These are phyloP conservation scores for Cottoperca gobio DNA, from an alignment of 2,797 vertebrate species.

Conservation along the genomic window DNA sequence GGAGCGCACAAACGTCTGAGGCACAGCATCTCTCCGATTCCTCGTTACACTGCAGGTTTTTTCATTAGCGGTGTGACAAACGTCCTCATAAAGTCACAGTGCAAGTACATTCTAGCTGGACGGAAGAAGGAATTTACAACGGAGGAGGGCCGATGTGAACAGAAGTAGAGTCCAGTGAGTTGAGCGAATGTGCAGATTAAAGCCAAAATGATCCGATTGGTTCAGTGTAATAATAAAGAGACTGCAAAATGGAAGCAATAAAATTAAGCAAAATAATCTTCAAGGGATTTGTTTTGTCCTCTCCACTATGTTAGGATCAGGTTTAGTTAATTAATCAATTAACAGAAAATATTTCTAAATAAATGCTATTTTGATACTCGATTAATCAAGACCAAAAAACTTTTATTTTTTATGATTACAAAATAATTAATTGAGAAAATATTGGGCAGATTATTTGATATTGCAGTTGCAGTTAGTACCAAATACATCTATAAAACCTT, in stretches of 20 bases:
- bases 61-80: constrained; percentile 77
- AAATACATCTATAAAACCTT: background rate
- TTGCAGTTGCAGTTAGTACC: background rate
- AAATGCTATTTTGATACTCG: background rate
- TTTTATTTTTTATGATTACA: background rate
- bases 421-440: background rate
- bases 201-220: constrained; percentile 29
- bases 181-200: constrained; percentile 32
- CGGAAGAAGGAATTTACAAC: constrained; percentile 31
- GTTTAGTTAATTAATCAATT: background rate
- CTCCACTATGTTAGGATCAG: background rate
- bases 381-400: background rate
- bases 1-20: constrained; percentile 83
- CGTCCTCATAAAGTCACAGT: constrained; percentile 48
- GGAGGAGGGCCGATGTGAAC: constrained; percentile 13
- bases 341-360: background rate
- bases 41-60: constrained; percentile 87
- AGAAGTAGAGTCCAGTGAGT: background rate
- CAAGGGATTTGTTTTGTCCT: background rate
- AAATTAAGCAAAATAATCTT: background rate
- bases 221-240: constrained; percentile 7
- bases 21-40: constrained; percentile 85
- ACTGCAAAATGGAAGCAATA: background rate
- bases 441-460: background rate
- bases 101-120: constrained; percentile 54